A percentile compares a stretch with the other conserved stretches of the same genome.
Evolutionary conservation across 1,140 invertebrate species (phyloP).

Genomic region (Drosophila pruinosa): DNA sequence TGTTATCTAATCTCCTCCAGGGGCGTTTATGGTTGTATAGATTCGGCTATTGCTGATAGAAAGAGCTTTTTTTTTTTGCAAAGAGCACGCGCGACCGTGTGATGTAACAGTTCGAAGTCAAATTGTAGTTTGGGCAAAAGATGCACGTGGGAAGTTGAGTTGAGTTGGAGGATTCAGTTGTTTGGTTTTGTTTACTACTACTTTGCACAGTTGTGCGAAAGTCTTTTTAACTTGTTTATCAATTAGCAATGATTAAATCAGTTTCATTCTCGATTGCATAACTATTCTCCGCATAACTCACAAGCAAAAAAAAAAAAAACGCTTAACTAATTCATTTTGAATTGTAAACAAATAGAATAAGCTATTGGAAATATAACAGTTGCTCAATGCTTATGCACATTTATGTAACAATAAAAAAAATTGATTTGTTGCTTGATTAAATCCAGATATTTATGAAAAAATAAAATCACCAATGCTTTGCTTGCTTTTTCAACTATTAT

Average conservation of each 20-base stretch:
- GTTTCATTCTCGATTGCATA: slow-evolving; percentile 52
- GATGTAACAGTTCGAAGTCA: slow-evolving; percentile 57
- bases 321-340: slow-evolving; percentile 8
- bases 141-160: not conserved
- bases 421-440: slow-evolving; percentile 1
- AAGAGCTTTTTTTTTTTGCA: slow-evolving; percentile 37
- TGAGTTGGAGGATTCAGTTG: not conserved
- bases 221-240: not conserved
- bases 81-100: slow-evolving; percentile 63
- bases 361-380: not conserved
- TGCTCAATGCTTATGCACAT: slow-evolving; percentile 10
- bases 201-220: not conserved
- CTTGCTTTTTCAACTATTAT: too few relatives aligned
- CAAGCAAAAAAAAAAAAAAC: slow-evolving; percentile 57
- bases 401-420: slow-evolving; percentile 39
- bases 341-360: slow-evolving; percentile 31
- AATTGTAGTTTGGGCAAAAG: not conserved
- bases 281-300: slow-evolving; percentile 22
- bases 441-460: not conserved
- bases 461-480: slow-evolving; percentile 12
- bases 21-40: not conserved
- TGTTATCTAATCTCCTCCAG: slow-evolving; percentile 47
- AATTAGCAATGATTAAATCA: not conserved
- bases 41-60: not conserved
- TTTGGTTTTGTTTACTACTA: not conserved